These are phyloP conservation scores for Lycia hirtaria DNA, from an alignment of 2,888 invertebrate genomes.

Conservation along the genomic window DNA sequence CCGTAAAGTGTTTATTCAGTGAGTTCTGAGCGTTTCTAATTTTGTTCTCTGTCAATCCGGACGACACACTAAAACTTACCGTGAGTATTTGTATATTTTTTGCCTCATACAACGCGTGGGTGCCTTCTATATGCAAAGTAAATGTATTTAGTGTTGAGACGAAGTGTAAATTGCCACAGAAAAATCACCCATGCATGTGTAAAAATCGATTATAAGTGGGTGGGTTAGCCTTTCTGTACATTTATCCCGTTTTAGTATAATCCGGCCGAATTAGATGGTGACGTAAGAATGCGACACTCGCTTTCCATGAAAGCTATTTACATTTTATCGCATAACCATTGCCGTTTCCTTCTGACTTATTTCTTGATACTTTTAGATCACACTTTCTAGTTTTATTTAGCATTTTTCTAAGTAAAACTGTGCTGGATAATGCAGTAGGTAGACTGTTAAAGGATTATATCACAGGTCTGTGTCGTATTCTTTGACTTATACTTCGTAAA, in stretches of 20 bases:
- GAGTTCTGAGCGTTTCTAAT: constrained; percentile 79
- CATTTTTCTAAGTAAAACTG: constrained; percentile 62
- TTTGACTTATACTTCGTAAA: constrained; percentile 22
- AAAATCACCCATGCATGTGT: constrained; percentile 57
- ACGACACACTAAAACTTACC: constrained; percentile 68
- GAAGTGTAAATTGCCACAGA: constrained; percentile 41
- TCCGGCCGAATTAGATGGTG: constrained; percentile 68
- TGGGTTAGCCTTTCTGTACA: constrained; percentile 66
- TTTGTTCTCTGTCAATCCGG: constrained; percentile 75
- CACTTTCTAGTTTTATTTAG: constrained; percentile 52
- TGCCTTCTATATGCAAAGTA: constrained; percentile 40
- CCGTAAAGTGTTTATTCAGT: constrained; percentile 74
- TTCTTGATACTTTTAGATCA: constrained; percentile 55
- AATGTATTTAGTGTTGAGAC: constrained; percentile 47
- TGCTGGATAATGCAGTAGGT: constrained; percentile 1
- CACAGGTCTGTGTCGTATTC: constrained; percentile 2
- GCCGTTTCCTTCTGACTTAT: constrained; percentile 58
- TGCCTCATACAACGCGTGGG: constrained; percentile 43
- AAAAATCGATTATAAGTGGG: constrained; percentile 84
- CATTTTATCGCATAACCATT: constrained; percentile 63
- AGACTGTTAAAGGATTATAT: not conserved
- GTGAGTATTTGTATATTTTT: constrained; percentile 72
- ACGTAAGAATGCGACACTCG: constrained; percentile 65
- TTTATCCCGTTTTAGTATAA: constrained; percentile 68
- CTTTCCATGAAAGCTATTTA: constrained; percentile 54